phyloP scores from a whole-genome alignment of 2,113 vertebrate species.

The Columba janthina region DNA sequence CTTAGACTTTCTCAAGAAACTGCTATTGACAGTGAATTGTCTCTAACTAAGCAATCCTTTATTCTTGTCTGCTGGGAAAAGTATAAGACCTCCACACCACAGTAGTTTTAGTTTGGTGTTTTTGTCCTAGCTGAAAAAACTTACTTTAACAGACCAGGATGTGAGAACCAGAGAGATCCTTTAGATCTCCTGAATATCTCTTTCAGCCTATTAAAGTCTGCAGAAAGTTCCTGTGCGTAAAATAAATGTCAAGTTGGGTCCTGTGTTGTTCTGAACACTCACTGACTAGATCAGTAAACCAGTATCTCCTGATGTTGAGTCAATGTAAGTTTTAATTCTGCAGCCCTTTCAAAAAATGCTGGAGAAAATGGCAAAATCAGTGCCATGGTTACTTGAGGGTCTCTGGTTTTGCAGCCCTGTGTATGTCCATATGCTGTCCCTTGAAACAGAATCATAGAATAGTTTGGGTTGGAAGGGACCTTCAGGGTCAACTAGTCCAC shows the following conservation, averaged over 20 bases:
- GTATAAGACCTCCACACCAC: background rate
- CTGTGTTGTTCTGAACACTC: background rate
- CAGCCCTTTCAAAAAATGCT: background rate
- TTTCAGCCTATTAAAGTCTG: background rate
- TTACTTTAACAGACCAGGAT: background rate
- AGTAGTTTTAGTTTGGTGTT: background rate
- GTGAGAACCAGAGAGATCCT: background rate
- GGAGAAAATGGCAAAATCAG: background rate
- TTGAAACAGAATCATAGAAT: too few species aligned
- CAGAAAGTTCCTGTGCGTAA: background rate
- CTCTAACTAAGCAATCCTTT: background rate
- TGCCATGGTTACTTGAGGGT: fast-evolving
- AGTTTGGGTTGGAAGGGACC: too few species aligned
- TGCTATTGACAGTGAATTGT: background rate
- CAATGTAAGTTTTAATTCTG: background rate
- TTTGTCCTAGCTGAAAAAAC: background rate
- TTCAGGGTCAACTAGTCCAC: too few species aligned
- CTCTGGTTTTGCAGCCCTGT: background rate
- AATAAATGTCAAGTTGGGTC: background rate
- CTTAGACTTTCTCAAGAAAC: background rate
- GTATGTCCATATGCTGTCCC: fast-evolving
- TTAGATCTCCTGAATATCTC: background rate
- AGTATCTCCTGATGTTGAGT: background rate
- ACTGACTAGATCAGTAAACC: background rate
- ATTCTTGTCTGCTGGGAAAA: background rate